A percentile compares a stretch with the other conserved stretches of the same genome.
These are phyloP conservation scores for Sarotherodon lohbergeri DNA, from an alignment of 2,113 vertebrate species.

Conservation along the genomic window DNA sequence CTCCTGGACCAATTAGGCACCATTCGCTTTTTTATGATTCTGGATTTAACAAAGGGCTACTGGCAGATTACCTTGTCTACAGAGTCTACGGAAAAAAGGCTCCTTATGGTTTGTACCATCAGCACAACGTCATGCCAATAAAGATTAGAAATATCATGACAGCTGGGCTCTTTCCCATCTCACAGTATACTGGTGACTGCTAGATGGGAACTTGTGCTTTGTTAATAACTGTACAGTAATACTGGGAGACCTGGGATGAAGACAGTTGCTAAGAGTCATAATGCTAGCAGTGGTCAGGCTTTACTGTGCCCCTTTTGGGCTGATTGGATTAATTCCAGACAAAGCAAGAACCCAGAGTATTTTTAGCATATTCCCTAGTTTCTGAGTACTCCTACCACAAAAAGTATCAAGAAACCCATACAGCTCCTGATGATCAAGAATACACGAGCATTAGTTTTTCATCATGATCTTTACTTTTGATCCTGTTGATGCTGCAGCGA, in stretches of 20 bases:
- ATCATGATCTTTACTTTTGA: not conserved
- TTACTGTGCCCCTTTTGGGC: not conserved
- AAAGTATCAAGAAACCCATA: not conserved
- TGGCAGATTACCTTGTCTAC: too few relatives aligned
- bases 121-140: not conserved
- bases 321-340: slow-evolving; percentile 51
- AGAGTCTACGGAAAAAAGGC: too few relatives aligned
- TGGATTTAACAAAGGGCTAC: not conserved
- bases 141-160: not conserved
- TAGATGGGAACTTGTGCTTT: not conserved
- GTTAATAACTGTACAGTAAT: not conserved
- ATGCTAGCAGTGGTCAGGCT: slow-evolving; percentile 24
- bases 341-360: not conserved
- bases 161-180: not conserved
- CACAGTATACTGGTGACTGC: not conserved
- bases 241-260: not conserved
- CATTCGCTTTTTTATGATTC: not conserved
- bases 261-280: slow-evolving; percentile 13
- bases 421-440: not conserved
- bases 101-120: not conserved
- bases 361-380: not conserved
- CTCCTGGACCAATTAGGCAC: not conserved
- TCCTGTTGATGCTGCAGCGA: not conserved
- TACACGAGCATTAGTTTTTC: not conserved
- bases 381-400: not conserved